Conservation (phyloP, 2,113 vertebrate genomes). For the Zosterops pallidus region DNA sequence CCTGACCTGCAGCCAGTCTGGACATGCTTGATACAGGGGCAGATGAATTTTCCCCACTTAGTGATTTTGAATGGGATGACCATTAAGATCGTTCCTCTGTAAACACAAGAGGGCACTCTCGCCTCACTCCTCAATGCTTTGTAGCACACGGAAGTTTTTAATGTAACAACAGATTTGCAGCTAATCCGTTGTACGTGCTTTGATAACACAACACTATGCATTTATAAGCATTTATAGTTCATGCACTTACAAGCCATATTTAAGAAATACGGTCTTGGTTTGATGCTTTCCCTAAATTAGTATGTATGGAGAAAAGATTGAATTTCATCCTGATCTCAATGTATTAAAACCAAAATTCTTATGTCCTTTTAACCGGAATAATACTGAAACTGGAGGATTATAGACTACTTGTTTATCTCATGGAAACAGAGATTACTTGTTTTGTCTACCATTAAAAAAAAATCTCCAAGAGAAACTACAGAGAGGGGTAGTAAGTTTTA, state of each 20-base stretch:
- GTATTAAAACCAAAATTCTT: background rate
- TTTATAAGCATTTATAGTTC: background rate
- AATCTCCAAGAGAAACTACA: background rate
- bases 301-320: background rate
- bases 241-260: background rate
- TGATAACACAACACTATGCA: background rate
- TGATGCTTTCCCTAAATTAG: background rate
- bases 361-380: background rate
- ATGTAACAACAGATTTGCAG: background rate
- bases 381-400: background rate
- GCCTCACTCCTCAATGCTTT: background rate
- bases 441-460: background rate
- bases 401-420: background rate
- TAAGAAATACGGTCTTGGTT: background rate
- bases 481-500: background rate
- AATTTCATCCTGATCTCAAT: background rate
- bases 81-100: background rate
- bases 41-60: background rate
- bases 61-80: background rate
- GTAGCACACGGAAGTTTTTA: background rate
- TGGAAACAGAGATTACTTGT: background rate
- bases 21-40: background rate
- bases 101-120: slow-evolving; percentile 75
- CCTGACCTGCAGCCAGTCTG: background rate
- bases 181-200: background rate